Evolutionary conservation across 2,113 vertebrate genomes (phyloP).

Genomic region (human (Homo sapiens)): GRCh38 chr4:186789501-186790000

Average conservation of each 20-base stretch:
- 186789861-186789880: constrained; percentile 50
- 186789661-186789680: background rate
- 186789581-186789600: background rate
- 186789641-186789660: background rate
- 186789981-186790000: background rate
- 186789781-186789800: constrained; percentile 47
- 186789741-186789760: background rate
- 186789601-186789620: background rate
- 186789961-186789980: constrained; percentile 15
- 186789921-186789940: constrained; percentile 32
- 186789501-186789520: background rate
- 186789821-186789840: background rate
- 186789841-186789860: constrained; percentile 45
- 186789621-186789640: background rate
- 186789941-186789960: constrained; percentile 39
- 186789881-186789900: constrained; percentile 64
- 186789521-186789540: background rate
- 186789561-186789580: background rate
- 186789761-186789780: constrained; percentile 48
- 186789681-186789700: background rate
- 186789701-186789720: background rate
- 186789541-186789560: background rate
- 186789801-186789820: constrained; percentile 41
- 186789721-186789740: background rate
- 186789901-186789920: constrained; percentile 56